Evolutionary conservation across 92 coral and sea anemone genomes (phyloP), one percentile per base, ranked within the genome.

Genomic region (Zoanthus sociatus): DNA sequence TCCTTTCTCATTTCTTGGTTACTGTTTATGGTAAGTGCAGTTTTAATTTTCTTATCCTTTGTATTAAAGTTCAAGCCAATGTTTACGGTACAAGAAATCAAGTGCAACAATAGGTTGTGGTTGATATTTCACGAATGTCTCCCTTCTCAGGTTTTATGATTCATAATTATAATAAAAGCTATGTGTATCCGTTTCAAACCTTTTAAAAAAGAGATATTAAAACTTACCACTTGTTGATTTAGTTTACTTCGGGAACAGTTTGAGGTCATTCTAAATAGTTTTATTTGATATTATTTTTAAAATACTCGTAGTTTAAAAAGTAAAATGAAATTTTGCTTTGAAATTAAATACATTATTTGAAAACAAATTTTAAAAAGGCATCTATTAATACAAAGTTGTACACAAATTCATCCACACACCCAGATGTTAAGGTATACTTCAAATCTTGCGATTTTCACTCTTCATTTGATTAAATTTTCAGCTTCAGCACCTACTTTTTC

Each of bases 1-100:
- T 83, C 74, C 17, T 91, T 91, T 46, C 88, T 87, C 45, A 7
- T 91, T 12, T 91, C 94, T 30, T 91, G 94, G 94, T 83, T 91
- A 7, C 68, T 88, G 51, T 91, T 91, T 83, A 74, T 91, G 94
- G 94, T 91, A 84, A 91, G 94, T 91, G 7, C 37, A 7, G 32
- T 46, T 26, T 26, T 72, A 26, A 76, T 20, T 42, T 20, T 50
- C 10, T 76, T 69, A 30, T 9, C 46, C 17, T 69, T 16, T 7
- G 20, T 11, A 26, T 9, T 9, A 9, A n/a, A 20, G 47, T 76
- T 20, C 16, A 6, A 18, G 2, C 33, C 63, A 11, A 17, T 20
- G 9, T 3, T 69, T 13, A n/a, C 42, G 12, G 16, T 63, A 50
- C 69, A 20, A n/a, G 13, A 69, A 32, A 14, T 30, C 6, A 20